A percentile compares a stretch with the other conserved stretches of the same genome.
Conservation (phyloP, 2,113 vertebrate genomes). For the Caranx melampygus region DNA sequence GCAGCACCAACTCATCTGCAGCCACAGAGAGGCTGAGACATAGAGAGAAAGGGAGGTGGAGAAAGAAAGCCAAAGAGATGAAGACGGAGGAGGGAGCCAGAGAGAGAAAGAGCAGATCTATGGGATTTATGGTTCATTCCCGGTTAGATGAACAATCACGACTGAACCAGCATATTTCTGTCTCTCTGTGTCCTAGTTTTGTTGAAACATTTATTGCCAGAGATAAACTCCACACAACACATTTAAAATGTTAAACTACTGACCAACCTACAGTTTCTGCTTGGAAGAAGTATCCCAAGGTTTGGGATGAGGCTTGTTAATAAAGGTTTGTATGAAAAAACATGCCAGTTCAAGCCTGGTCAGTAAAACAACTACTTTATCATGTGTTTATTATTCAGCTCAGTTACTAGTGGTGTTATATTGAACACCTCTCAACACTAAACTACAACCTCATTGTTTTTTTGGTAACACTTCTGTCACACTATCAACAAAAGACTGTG, state of each 20-base stretch:
- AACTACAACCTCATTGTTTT: too few relatives aligned
- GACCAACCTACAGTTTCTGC: not conserved
- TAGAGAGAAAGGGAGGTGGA: constrained; percentile 15
- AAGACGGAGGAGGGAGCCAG: constrained; percentile 28
- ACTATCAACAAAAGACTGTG: too few relatives aligned
- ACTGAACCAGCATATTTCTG: constrained; percentile 35
- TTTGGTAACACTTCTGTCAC: too few relatives aligned
- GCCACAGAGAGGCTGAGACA: constrained; percentile 48
- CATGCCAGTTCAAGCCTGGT: too few relatives aligned
- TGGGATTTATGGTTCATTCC: constrained; percentile 38
- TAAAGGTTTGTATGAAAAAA: too few relatives aligned
- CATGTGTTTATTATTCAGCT: too few relatives aligned
- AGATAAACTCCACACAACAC: not conserved
- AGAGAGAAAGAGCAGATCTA: not conserved
- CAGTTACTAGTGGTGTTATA: too few relatives aligned
- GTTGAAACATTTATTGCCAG: not conserved
- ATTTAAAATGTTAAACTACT: not conserved
- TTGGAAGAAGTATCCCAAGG: too few relatives aligned
- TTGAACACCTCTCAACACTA: too few relatives aligned
- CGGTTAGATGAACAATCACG: not conserved
- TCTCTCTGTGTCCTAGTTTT: constrained; percentile 24
- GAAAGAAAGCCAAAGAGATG: constrained; percentile 38
- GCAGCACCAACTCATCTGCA: constrained; percentile 67
- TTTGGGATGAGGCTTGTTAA: too few relatives aligned
- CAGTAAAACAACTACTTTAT: too few relatives aligned